Base-by-base conservation (phyloP, 2,888 invertebrate genomes). In the Andrena dorsata region DNA sequence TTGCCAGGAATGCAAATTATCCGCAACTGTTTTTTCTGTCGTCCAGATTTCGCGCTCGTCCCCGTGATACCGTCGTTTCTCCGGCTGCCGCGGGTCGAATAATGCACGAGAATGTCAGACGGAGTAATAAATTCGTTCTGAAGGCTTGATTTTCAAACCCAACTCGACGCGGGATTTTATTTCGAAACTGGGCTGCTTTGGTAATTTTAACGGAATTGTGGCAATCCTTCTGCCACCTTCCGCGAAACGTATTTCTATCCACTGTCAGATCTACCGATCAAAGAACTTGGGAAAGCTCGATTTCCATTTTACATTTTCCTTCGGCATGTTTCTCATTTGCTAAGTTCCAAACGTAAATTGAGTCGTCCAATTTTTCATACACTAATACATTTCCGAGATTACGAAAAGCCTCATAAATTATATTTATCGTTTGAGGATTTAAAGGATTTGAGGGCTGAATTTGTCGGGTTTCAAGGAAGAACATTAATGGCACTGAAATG, bases 1-100 rank as follows among this genome's bases (percentile, higher is more conserved):
- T 23, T 58, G 2, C n/a, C 51, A 26, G 60, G 35, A 23, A 26
- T 68, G 68, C 53, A 69, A 69, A 75, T 75, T 75, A 68, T 47
- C 20, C 7, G 28, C 35, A 5, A 20, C 66, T 49, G 60, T 66
- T 53, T 64, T 53, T 61, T 41, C 41, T 16, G 5, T 41, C 61
- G 28, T 20, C 30, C 47, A 32, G 47, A 60, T 60, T 66, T 49
- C 66, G 28, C 66, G 41, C 35, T 32, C 16, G 69, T 35, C 53
- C 61, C 28, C 51, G 41, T 26, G n/a, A 10, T 20, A 23, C 2
- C 7, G 20, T 49, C 47, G 41, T 20, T 35, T 20, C 13, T 10
- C 51, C 7, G 16, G 20, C 3, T 53, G 30, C 23, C 20, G 53
- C 20, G 20, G 53, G 23, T 13, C 53, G 32, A 68, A 35, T 56